phyloP scores from a whole-genome alignment of 2,113 vertebrate species.

The human (Homo sapiens) region DNA sequence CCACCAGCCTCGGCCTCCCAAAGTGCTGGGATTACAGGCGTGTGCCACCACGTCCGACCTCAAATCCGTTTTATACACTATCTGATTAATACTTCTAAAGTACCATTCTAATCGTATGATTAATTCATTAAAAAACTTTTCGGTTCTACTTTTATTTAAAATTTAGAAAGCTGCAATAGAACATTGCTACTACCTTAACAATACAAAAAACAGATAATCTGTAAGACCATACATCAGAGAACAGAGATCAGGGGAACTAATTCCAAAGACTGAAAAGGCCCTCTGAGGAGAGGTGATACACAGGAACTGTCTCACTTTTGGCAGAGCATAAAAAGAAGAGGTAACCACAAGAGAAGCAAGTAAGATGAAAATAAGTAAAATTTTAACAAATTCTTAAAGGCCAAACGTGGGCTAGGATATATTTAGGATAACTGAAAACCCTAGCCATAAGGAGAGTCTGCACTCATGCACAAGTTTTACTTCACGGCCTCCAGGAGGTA shows the following conservation, averaged over 20 bases:
- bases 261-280: not conserved
- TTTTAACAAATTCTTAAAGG: not conserved
- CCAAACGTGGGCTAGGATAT: not conserved
- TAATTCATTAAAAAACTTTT: not conserved
- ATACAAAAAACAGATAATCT: not conserved
- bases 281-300: not conserved
- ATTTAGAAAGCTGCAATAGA: not conserved
- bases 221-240: not conserved
- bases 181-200: not conserved
- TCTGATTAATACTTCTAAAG: not conserved
- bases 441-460: not conserved
- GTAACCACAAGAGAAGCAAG: not conserved
- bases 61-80: not conserved
- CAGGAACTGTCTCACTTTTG: not conserved
- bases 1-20: too few species aligned
- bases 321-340: not conserved
- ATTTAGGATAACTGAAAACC: not conserved
- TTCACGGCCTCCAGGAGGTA: not conserved
- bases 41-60: not conserved
- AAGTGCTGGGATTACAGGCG: too few species aligned
- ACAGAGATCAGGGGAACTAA: not conserved
- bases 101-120: not conserved
- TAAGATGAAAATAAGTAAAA: not conserved
- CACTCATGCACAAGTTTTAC: not conserved
- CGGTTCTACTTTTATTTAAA: conserved; percentile 11